Evolutionary conservation across 2,113 vertebrate genomes (phyloP).

Genomic region (Percina caprodes): DNA sequence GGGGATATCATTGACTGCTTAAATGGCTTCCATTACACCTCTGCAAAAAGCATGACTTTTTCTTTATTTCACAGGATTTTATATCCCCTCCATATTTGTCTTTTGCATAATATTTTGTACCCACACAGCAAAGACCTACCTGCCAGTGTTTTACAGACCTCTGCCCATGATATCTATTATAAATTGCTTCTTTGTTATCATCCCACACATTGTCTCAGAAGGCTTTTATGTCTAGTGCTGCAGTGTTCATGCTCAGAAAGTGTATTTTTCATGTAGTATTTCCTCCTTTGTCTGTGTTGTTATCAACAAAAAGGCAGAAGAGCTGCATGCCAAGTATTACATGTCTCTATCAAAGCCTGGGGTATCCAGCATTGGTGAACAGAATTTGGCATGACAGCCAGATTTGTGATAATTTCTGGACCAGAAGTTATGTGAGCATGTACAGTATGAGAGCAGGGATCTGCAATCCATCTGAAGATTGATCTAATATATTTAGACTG

Average conservation of each 20-base stretch:
- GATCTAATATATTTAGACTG: neutral
- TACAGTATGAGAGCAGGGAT: constrained; percentile 4
- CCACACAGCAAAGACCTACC: constrained; percentile 68
- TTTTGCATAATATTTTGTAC: constrained; percentile 76
- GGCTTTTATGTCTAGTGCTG: constrained; percentile 77
- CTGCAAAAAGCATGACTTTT: constrained; percentile 79
- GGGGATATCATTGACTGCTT: constrained; percentile 85
- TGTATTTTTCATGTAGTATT: constrained; percentile 65
- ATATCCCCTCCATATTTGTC: constrained; percentile 71
- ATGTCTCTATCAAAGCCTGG: constrained; percentile 53
- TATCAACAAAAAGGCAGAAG: constrained; percentile 45
- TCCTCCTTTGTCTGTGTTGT: constrained; percentile 65
- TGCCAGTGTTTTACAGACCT: constrained; percentile 68
- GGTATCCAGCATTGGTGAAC: neutral
- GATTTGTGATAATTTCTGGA: constrained; percentile 23
- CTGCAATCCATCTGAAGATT: neutral
- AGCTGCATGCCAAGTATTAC: constrained; percentile 63
- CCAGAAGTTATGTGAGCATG: constrained; percentile 23
- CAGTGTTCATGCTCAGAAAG: constrained; percentile 73
- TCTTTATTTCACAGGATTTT: constrained; percentile 71
- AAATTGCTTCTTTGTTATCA: constrained; percentile 74
- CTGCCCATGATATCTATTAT: constrained; percentile 61
- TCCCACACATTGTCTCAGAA: constrained; percentile 81
- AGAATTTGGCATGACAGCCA: constrained; percentile 4
- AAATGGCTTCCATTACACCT: constrained; percentile 82